These are phyloP conservation scores for Acanthurus lineatus DNA, from an alignment of 2,797 vertebrate genomes.

Conservation along the genomic window DNA sequence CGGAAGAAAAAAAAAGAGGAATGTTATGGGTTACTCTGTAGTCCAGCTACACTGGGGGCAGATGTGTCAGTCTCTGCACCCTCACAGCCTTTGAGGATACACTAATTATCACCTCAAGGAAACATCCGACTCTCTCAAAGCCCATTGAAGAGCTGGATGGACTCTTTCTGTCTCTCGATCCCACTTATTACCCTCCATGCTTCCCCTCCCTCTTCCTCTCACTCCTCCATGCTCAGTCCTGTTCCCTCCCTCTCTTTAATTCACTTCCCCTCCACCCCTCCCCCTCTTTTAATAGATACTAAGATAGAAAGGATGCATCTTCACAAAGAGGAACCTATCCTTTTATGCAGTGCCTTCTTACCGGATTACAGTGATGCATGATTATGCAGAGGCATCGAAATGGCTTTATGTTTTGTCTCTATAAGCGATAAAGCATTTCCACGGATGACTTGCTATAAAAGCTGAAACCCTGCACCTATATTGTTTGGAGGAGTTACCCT, in stretches of 20 bases:
- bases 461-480: constrained; percentile 23
- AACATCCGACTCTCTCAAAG: constrained; percentile 33
- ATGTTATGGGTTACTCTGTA: constrained; percentile 21
- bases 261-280: constrained; percentile 8
- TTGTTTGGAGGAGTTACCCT: constrained; percentile 48
- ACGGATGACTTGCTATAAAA: constrained; percentile 49
- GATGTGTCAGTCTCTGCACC: constrained; percentile 41
- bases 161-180: constrained; percentile 27
- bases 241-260: constrained; percentile 27
- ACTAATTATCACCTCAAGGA: constrained; percentile 66
- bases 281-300: constrained; percentile 47
- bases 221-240: constrained; percentile 18
- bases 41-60: constrained; percentile 34
- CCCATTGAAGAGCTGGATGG: constrained; percentile 20
- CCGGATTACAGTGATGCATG: constrained; percentile 35
- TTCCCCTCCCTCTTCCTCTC: constrained; percentile 17
- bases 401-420: constrained; percentile 32
- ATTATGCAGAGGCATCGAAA: constrained; percentile 17
- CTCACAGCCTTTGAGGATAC: constrained; percentile 41
- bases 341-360: constrained; percentile 34
- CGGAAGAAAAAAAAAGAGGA: not conserved
- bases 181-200: constrained; percentile 37
- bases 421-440: constrained; percentile 45
- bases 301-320: constrained; percentile 44
- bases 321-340: constrained; percentile 35